Conservation (phyloP, 2,888 invertebrate species). For the Apotomis capreana region DNA sequence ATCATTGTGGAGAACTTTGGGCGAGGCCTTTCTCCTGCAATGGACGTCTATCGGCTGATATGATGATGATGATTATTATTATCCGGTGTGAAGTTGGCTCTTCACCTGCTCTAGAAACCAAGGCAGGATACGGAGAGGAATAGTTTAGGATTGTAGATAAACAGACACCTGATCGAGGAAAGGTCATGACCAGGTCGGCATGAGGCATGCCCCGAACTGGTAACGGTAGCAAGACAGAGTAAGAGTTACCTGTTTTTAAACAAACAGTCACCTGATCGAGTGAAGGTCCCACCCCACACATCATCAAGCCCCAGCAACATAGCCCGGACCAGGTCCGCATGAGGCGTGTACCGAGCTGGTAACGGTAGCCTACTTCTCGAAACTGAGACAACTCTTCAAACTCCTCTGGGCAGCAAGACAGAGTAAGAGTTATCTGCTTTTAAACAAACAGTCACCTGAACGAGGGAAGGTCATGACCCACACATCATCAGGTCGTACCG, state of each 20-base stretch:
- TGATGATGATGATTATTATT: too few relatives aligned
- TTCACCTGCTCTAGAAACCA: too few relatives aligned
- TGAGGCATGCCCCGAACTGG: conserved; percentile 13
- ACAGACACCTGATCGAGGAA: conserved; percentile 80
- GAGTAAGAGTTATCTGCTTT: too few relatives aligned
- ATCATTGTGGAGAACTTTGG: too few relatives aligned
- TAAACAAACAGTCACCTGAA: conserved; percentile 67
- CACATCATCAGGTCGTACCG: conserved; percentile 76
- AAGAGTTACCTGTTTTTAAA: background rate
- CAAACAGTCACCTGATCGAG: conserved; percentile 76
- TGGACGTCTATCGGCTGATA: too few relatives aligned
- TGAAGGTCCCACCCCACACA: conserved; percentile 82
- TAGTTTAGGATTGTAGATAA: background rate
- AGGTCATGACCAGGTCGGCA: conserved; percentile 72
- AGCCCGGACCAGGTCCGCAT: conserved; percentile 65
- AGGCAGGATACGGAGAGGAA: too few relatives aligned
- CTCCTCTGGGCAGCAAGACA: background rate
- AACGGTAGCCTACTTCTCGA: conserved; percentile 17
- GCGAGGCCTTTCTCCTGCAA: too few relatives aligned
- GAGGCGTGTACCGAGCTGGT: conserved; percentile 9
- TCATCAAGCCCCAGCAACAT: conserved; percentile 77
- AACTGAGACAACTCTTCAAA: conserved; percentile 9
- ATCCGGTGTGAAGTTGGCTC: too few relatives aligned
- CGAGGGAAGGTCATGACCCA: conserved; percentile 84
- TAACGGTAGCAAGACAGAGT: background rate